Evolutionary conservation across 2,113 vertebrate species (phyloP).

Genomic region (Butorides virescens): DNA sequence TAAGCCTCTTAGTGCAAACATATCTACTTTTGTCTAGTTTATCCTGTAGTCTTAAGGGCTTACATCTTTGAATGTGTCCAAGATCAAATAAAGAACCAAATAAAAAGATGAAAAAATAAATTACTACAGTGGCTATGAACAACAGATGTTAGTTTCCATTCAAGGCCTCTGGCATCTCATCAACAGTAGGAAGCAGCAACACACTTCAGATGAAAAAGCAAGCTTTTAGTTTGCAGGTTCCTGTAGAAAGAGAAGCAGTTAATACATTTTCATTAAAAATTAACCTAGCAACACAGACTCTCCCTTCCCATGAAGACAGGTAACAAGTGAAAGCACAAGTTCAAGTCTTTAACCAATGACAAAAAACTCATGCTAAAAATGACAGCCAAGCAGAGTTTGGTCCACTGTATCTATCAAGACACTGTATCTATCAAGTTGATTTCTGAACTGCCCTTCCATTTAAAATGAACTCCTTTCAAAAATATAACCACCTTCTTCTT

Average conservation of each 20-base stretch:
- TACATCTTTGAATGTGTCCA: conserved; percentile 38
- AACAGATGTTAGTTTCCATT: background rate
- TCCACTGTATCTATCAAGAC: background rate
- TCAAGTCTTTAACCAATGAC: background rate
- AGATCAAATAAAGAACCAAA: conserved; percentile 52
- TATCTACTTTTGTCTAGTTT: conserved; percentile 56
- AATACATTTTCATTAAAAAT: background rate
- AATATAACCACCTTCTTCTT: background rate
- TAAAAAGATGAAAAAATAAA: conserved; percentile 19
- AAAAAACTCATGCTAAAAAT: background rate
- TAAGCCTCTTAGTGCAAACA: conserved; percentile 57
- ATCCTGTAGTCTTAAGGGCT: conserved; percentile 60
- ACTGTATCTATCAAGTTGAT: too few relatives aligned
- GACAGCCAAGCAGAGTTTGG: background rate
- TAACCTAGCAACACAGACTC: background rate
- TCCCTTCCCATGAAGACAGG: background rate
- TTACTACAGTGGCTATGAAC: background rate
- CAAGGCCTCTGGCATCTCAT: background rate
- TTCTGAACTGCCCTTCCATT: background rate
- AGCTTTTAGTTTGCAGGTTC: background rate
- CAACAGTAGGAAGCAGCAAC: background rate
- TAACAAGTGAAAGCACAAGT: background rate
- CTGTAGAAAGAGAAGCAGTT: background rate
- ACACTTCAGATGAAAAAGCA: background rate
- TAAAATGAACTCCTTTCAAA: background rate